These are phyloP conservation scores for Sialia sialis DNA, from an alignment of 2,113 vertebrate species.

Conservation along the genomic window DNA sequence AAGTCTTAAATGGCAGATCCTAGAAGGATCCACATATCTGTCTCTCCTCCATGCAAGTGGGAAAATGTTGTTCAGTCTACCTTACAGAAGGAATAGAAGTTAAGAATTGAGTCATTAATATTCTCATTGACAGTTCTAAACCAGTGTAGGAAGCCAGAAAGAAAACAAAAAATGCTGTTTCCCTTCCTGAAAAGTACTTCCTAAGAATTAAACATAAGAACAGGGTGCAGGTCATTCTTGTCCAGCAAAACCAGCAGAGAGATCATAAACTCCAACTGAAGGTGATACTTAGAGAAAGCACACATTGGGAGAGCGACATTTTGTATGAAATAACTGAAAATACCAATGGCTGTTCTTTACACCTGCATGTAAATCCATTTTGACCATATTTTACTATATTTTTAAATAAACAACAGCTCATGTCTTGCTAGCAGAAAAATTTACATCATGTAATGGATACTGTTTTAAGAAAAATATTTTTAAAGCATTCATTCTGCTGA, in stretches of 20 bases:
- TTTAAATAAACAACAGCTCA: neutral
- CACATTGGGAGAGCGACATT: rapidly evolving
- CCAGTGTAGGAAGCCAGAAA: neutral
- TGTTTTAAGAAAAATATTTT: neutral
- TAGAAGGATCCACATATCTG: neutral
- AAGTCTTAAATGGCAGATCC: neutral
- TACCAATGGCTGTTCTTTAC: neutral
- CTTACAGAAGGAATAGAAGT: neutral
- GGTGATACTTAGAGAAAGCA: neutral
- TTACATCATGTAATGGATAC: neutral
- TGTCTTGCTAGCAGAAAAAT: neutral
- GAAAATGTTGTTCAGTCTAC: neutral
- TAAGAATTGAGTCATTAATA: neutral
- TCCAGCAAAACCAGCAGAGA: neutral
- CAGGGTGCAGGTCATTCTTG: neutral
- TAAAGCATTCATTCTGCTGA: neutral
- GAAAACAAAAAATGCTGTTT: neutral
- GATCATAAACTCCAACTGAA: neutral
- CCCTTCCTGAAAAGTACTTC: neutral
- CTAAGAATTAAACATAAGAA: neutral
- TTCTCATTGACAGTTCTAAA: neutral
- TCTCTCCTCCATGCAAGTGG: rapidly evolving
- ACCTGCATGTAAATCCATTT: neutral
- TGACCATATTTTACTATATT: neutral
- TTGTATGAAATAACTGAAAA: neutral